Evolutionary conservation across 2,888 invertebrate species (phyloP).

Genomic region (Parapristionchus giblindavisi): DNA sequence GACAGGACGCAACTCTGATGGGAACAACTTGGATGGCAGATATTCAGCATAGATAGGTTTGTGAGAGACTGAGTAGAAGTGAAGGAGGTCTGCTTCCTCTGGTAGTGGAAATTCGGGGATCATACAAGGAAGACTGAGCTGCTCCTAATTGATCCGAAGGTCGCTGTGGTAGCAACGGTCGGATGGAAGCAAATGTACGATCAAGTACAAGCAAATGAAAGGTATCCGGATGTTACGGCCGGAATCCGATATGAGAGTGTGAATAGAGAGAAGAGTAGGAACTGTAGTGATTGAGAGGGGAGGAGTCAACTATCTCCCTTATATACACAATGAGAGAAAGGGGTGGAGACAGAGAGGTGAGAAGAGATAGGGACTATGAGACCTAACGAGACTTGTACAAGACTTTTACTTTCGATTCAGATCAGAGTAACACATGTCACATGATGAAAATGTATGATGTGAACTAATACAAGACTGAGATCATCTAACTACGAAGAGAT

Average conservation of each 20-base stretch:
- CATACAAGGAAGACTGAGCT: slow-evolving; percentile 26
- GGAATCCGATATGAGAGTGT: background rate
- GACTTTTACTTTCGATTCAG: no score
- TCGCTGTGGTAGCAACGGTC: background rate
- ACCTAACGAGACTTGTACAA: no score
- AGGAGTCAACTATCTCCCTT: slow-evolving; percentile 11
- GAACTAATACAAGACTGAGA: no score
- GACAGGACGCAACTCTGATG: slow-evolving; percentile 9
- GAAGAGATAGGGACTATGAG: background rate
- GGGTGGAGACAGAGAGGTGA: slow-evolving; percentile 18
- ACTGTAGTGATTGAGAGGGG: slow-evolving; percentile 2
- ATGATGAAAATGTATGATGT: no score
- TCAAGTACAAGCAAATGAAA: background rate
- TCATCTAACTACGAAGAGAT: no score
- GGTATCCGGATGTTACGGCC: background rate
- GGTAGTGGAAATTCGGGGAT: slow-evolving; percentile 34
- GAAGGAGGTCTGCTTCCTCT: slow-evolving; percentile 34
- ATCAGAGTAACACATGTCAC: no score
- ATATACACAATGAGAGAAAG: slow-evolving; percentile 30
- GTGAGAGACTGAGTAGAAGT: slow-evolving; percentile 15
- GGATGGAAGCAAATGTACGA: background rate
- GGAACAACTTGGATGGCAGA: slow-evolving; percentile 26
- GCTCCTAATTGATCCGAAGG: background rate
- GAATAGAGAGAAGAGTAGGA: background rate
- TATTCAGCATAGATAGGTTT: slow-evolving; percentile 35